phyloP scores from a whole-genome alignment of 2,888 invertebrate genomes.

The Acanthopleura granulata region DNA sequence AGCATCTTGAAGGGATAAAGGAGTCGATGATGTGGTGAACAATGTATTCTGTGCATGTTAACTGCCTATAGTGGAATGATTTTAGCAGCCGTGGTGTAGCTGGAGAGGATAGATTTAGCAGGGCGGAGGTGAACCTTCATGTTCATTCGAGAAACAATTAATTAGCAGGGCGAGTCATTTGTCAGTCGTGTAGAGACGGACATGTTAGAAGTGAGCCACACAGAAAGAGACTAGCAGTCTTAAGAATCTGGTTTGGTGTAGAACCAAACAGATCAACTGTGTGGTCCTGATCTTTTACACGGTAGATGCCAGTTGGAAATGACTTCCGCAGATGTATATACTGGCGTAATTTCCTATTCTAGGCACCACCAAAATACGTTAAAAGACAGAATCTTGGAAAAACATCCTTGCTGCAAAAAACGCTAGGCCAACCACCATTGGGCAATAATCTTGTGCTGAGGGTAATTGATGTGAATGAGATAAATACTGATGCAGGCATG shows the following conservation, averaged over 20 bases:
- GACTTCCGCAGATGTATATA: background rate
- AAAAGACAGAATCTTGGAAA: background rate
- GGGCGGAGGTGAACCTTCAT: background rate
- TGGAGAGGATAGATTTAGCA: background rate
- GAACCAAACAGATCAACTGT: background rate
- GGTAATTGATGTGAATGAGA: no score
- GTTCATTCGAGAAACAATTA: constrained; percentile 1
- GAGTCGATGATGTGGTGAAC: background rate
- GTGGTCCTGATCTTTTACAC: background rate
- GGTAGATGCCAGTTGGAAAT: background rate
- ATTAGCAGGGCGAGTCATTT: background rate
- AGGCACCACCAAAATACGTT: background rate
- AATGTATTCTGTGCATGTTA: background rate
- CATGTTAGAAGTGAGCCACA: background rate
- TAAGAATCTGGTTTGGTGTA: background rate
- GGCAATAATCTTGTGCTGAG: no score
- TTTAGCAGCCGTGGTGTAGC: background rate
- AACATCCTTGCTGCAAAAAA: no score
- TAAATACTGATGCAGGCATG: no score
- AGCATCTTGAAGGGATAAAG: no score
- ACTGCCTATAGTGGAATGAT: background rate
- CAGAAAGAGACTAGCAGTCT: background rate
- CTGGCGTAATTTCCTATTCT: background rate
- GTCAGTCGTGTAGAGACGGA: background rate
- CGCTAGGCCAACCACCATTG: no score